Conservation (phyloP, 2,888 invertebrate genomes). For the Melitaea athalia region DNA sequence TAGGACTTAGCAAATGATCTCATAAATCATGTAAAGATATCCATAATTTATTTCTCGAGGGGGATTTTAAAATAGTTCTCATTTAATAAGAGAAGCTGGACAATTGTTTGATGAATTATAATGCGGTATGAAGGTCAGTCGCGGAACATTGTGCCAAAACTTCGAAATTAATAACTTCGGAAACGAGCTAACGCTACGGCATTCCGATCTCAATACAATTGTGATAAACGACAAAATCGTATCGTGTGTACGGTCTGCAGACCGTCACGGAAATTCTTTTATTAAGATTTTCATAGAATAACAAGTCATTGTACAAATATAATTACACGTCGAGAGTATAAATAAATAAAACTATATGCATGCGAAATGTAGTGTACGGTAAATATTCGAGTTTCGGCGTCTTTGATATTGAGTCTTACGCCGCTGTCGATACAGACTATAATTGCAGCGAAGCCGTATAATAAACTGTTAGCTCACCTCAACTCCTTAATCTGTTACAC, state of each 20-base stretch:
- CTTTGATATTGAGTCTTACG: background rate
- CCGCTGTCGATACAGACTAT: background rate
- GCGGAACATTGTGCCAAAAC: constrained; percentile 57
- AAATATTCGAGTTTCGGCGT: background rate
- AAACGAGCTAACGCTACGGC: constrained; percentile 17
- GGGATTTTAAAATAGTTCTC: constrained; percentile 36
- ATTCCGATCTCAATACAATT: constrained; percentile 17
- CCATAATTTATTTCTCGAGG: constrained; percentile 34
- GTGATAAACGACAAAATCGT: constrained; percentile 25
- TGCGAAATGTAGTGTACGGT: constrained; percentile 42
- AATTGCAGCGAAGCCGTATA: background rate
- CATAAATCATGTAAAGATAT: constrained; percentile 35
- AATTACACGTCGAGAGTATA: constrained; percentile 46
- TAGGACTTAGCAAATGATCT: constrained; percentile 20
- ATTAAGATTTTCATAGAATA: constrained; percentile 43
- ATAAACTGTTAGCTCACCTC: constrained; percentile 16
- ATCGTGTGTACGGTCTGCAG: background rate
- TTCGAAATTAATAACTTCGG: constrained; percentile 29
- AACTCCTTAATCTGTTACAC: constrained; percentile 11
- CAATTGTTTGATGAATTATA: constrained; percentile 42
- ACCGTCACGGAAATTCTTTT: constrained; percentile 5
- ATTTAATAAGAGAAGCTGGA: constrained; percentile 35
- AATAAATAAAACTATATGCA: constrained; percentile 44
- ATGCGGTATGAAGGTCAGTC: constrained; percentile 53
- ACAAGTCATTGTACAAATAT: constrained; percentile 51